Evolutionary conservation across 2,797 vertebrate genomes (phyloP).

Genomic region (Notoglanidium macrostoma): DNA sequence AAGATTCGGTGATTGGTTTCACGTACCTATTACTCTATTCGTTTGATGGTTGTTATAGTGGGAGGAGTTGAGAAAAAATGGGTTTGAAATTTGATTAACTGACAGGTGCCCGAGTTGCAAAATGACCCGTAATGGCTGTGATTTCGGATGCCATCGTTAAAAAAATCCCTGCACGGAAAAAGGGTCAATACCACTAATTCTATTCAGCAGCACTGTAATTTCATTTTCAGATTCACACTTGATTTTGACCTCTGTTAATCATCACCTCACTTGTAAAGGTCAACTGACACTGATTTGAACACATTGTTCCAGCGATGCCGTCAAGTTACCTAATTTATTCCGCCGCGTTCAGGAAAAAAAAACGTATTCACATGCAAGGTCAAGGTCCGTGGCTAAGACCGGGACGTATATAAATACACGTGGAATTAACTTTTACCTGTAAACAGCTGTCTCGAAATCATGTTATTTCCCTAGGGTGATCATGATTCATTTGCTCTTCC

Average conservation of each 20-base stretch:
- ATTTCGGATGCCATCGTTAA: not conserved
- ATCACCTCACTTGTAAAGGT: not conserved
- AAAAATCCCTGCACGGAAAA: not conserved
- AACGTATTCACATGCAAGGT: not conserved
- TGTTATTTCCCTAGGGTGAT: too few relatives aligned
- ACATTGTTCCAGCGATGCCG: not conserved
- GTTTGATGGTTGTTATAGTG: not conserved
- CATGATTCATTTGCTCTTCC: not conserved
- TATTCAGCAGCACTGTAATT: not conserved
- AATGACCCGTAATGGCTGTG: not conserved
- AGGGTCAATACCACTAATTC: not conserved
- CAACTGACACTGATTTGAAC: not conserved
- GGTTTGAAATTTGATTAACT: not conserved
- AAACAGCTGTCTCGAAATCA: not conserved
- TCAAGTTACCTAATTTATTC: constrained; percentile 12
- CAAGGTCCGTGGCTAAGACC: not conserved
- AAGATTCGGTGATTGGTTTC: too few relatives aligned
- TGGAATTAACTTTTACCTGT: not conserved
- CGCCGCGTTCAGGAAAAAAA: not conserved
- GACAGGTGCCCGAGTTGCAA: too few relatives aligned
- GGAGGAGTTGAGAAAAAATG: not conserved
- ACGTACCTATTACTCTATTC: not conserved
- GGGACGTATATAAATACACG: not conserved
- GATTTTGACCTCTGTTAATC: constrained; percentile 3
- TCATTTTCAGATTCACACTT: not conserved